A percentile compares a stretch with the other conserved stretches of the same genome.
These are phyloP conservation scores for Orestias chungarensis DNA, from an alignment of 2,797 vertebrate species.

Conservation along the genomic window DNA sequence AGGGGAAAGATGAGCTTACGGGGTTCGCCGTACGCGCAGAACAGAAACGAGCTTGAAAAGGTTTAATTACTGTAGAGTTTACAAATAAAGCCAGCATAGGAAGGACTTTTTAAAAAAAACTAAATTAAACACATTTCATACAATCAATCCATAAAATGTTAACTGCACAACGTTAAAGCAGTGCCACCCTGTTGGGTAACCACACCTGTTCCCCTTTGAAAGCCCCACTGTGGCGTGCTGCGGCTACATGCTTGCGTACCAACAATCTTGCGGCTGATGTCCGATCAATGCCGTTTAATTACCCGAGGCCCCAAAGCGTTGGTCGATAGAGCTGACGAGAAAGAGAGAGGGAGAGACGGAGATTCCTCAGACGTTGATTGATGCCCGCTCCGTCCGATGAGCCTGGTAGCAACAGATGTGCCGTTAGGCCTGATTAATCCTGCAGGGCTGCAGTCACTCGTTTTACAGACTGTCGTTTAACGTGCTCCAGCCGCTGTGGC, in stretches of 20 bases:
- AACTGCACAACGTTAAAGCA: slow-evolving; percentile 16
- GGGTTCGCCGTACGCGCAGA: slow-evolving; percentile 33
- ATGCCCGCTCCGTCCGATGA: slow-evolving; percentile 56
- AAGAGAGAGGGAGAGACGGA: slow-evolving; percentile 52
- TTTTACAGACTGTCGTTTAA: slow-evolving; percentile 52
- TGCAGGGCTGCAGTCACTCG: slow-evolving; percentile 60
- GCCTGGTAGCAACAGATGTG: slow-evolving; percentile 65
- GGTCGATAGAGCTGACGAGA: slow-evolving; percentile 76
- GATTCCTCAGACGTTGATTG: slow-evolving; percentile 67
- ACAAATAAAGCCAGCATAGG: slow-evolving; percentile 22
- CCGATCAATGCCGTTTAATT: slow-evolving; percentile 85
- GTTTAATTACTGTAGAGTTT: slow-evolving; percentile 25
- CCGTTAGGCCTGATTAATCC: slow-evolving; percentile 76
- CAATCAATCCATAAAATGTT: neutral
- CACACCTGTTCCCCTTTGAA: slow-evolving; percentile 42
- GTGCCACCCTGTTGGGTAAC: slow-evolving; percentile 9
- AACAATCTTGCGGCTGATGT: slow-evolving; percentile 54
- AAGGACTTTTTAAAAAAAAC: neutral
- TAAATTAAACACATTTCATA: neutral
- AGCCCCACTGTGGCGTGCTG: slow-evolving; percentile 21
- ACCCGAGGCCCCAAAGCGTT: slow-evolving; percentile 72
- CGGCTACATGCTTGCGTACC: slow-evolving; percentile 51
- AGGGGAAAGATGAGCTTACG: slow-evolving; percentile 49
- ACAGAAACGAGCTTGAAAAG: slow-evolving; percentile 36
- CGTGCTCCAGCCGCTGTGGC: slow-evolving; percentile 44